Evolutionary conservation across 2,888 invertebrate genomes (phyloP).

Genomic region (Diachrysia chrysitis): DNA sequence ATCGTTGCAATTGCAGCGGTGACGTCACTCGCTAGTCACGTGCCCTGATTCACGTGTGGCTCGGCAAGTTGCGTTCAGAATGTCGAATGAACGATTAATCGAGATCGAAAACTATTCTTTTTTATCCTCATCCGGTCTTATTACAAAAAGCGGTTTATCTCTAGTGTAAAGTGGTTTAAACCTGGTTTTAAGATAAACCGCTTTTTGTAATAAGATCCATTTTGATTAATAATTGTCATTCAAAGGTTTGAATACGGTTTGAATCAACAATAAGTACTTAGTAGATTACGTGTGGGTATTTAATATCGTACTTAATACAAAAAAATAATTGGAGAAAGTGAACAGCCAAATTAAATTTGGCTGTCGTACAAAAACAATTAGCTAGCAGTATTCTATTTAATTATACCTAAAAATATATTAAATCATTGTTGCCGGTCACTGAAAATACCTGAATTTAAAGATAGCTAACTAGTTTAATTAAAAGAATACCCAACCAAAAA

Average conservation of each 20-base stretch:
- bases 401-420: too few relatives aligned
- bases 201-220: too few relatives aligned
- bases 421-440: background rate
- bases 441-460: background rate
- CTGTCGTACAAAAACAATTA: slow-evolving; percentile 6
- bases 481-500: too few relatives aligned
- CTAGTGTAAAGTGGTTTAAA: too few relatives aligned
- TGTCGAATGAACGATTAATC: slow-evolving; percentile 24
- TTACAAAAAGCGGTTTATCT: too few relatives aligned
- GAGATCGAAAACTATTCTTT: slow-evolving; percentile 16
- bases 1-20: slow-evolving; percentile 50
- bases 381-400: too few relatives aligned
- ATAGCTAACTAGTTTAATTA: background rate
- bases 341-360: slow-evolving; percentile 10
- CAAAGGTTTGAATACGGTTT: too few relatives aligned
- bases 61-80: slow-evolving; percentile 32
- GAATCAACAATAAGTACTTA: too few relatives aligned
- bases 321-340: slow-evolving; percentile 10
- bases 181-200: too few relatives aligned
- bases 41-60: slow-evolving; percentile 50
- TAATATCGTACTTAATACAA: background rate
- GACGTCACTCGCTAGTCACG: slow-evolving; percentile 60
- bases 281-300: background rate
- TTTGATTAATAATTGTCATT: too few relatives aligned
- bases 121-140: slow-evolving; percentile 9